Conservation (phyloP, 2,888 invertebrate genomes). For the Lydus trimaculatus region DNA sequence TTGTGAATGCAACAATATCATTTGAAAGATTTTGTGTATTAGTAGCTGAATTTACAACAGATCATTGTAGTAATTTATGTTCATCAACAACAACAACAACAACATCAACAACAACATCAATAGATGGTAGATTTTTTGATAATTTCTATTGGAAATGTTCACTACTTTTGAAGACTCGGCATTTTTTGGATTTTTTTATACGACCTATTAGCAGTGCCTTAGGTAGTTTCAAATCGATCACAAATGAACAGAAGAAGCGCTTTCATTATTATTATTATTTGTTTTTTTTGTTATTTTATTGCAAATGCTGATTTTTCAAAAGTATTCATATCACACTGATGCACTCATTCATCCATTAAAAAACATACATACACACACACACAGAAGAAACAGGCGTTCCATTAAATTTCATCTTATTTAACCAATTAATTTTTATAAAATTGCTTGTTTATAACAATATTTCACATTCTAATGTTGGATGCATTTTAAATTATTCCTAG, state of each 20-base stretch:
- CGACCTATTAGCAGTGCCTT: constrained; percentile 53
- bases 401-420: not conserved
- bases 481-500: too few relatives aligned
- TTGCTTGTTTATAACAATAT: too few relatives aligned
- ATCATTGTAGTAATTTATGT: constrained; percentile 46
- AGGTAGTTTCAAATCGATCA: constrained; percentile 49
- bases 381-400: not conserved
- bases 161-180: constrained; percentile 59
- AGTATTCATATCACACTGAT: constrained; percentile 33
- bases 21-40: constrained; percentile 87
- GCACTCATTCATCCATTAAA: not conserved
- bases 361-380: not conserved
- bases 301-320: constrained; percentile 38
- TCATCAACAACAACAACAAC: constrained; percentile 41
- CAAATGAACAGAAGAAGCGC: constrained; percentile 1
- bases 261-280: constrained; percentile 23
- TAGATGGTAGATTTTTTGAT: constrained; percentile 51
- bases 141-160: constrained; percentile 57
- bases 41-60: constrained; percentile 74
- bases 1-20: constrained; percentile 63
- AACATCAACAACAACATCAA: constrained; percentile 35
- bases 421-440: too few relatives aligned
- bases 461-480: too few relatives aligned
- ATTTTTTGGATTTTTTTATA: constrained; percentile 55
- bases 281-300: constrained; percentile 31